Base-by-base conservation (phyloP, 1,140 invertebrate species). In the Dolichoris vasculosae region DNA sequence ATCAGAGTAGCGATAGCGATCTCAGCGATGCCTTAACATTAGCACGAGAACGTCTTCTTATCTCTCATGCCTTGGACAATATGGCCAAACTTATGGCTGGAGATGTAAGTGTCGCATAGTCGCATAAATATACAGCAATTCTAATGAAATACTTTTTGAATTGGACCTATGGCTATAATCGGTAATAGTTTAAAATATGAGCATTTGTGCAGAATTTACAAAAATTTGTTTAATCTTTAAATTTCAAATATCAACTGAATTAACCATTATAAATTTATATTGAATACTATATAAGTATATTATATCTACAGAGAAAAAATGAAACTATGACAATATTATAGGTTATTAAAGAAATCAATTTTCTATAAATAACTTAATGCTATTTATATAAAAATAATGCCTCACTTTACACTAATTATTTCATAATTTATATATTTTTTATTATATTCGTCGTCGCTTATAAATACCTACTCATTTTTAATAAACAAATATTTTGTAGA, bases 51-150 rank as follows among this genome's bases (percentile, higher is more conserved):
- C 95, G 95, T 89, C 94, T 95, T 77, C 90, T 96, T 7, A 96
- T 97, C 86, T 95, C 95, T 63, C 95, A 96, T 92, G 96, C 96
- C 13, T 94, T 97, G 91, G 96, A 97, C 87, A 95, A 95, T 82
- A 95, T 97, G 92, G 95, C 96, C 46, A 96, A 95, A 92, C 94
- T 95, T 43, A 93, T 93, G 86, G 82, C 86, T 40, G 92, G 92
- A 87, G 93, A 94, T 88, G 93, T 94, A 89, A 90, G 92, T 90
- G 87, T n/a, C n/a, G n/a, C n/a, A 84, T 59, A n/a, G n/a, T n/a
- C n/a, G n/a, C 79, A 76, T 23, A 11, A 15, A 38, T 69, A 11
- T 46, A 46, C 43, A 46, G 43, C 43, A 46, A 46, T 46, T 46
- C 13, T 13, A 55, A 55, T 9, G 17, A 9, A 55, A 55, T 9